phyloP scores from a whole-genome alignment of 2,113 vertebrate genomes.

The Benitochromis conjunctus region DNA sequence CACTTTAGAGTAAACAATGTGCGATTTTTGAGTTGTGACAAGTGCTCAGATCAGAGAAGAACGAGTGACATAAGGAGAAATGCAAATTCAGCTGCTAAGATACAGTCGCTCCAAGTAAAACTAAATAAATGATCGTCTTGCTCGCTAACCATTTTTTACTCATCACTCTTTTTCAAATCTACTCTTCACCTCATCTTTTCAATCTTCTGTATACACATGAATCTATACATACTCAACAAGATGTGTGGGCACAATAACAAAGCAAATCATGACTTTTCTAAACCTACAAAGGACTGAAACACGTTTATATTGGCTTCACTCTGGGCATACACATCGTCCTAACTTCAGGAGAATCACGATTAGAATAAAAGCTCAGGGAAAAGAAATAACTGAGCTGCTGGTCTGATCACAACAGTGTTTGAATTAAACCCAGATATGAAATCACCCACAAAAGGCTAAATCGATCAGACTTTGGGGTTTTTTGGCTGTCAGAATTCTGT shows the following conservation, averaged over 20 bases:
- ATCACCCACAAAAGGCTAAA: background rate
- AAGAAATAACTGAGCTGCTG: background rate
- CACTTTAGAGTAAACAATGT: background rate
- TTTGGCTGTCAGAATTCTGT: background rate
- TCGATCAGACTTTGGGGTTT: rapidly evolving
- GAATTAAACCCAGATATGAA: background rate
- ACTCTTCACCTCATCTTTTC: background rate
- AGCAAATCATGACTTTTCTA: background rate
- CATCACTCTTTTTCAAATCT: background rate
- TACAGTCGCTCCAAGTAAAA: background rate
- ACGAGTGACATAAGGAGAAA: rapidly evolving
- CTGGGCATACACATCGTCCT: background rate
- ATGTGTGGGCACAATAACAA: background rate
- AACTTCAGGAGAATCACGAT: background rate
- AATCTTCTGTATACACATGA: rapidly evolving
- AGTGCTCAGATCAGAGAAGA: background rate
- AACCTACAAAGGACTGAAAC: no score
- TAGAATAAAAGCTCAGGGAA: background rate
- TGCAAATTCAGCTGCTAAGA: background rate
- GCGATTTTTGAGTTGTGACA: background rate
- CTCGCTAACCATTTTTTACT: background rate
- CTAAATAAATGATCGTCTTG: background rate
- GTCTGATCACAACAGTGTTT: background rate
- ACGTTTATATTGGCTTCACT: no score
- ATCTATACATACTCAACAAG: background rate